phyloP scores from a whole-genome alignment of 2,888 invertebrate genomes.

The Volucella inflata region DNA sequence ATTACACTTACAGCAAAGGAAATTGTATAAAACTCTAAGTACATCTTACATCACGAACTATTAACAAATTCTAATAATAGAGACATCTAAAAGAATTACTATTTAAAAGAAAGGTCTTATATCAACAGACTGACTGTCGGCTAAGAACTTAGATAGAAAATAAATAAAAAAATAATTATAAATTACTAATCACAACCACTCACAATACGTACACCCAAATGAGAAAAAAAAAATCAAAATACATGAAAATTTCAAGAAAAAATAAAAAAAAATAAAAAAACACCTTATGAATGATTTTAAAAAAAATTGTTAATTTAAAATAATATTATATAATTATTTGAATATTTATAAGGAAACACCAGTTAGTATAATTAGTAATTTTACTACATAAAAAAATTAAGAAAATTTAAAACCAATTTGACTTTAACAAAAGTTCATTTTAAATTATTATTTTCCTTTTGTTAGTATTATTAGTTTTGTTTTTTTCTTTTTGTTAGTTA shows the following conservation, averaged over 20 bases:
- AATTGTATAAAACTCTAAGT: slow-evolving; percentile 13
- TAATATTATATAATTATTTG: slow-evolving; percentile 48
- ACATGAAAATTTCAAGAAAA: slow-evolving; percentile 72
- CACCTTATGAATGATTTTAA: slow-evolving; percentile 47
- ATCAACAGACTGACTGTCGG: background rate
- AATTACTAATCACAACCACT: slow-evolving; percentile 62
- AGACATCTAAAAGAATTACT: slow-evolving; percentile 72
- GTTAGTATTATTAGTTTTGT: slow-evolving; percentile 75
- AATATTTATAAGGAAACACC: slow-evolving; percentile 69
- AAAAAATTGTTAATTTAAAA: slow-evolving; percentile 47
- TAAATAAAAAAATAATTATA: slow-evolving; percentile 64
- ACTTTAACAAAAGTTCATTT: slow-evolving; percentile 77
- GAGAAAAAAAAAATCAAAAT: slow-evolving; percentile 61
- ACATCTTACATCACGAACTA: slow-evolving; percentile 45
- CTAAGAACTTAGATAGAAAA: background rate
- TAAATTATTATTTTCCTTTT: slow-evolving; percentile 46
- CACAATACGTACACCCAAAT: slow-evolving; percentile 61
- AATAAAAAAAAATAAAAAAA: slow-evolving; percentile 48
- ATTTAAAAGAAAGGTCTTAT: slow-evolving; percentile 34
- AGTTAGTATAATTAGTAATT: slow-evolving; percentile 72
- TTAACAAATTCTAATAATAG: slow-evolving; percentile 62
- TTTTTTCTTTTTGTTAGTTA: slow-evolving; percentile 46
- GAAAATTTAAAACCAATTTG: slow-evolving; percentile 76
- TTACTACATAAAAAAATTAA: slow-evolving; percentile 75
- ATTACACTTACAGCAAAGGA: slow-evolving; percentile 18